phyloP scores from a whole-genome alignment of 2,113 vertebrate genomes.

The Craseonycteris thonglongyai region DNA sequence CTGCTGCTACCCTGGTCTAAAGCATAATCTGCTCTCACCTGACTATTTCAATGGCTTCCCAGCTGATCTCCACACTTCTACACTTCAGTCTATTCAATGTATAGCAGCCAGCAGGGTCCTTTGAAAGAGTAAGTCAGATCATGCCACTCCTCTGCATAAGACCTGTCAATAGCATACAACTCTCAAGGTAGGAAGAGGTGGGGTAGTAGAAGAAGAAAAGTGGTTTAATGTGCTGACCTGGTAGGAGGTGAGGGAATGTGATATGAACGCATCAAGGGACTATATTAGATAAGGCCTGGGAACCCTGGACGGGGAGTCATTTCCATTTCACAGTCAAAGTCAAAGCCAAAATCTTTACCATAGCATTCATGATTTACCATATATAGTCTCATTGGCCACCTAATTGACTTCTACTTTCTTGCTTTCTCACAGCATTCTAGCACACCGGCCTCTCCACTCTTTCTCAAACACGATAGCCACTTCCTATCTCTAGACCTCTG shows the following conservation, averaged over 20 bases:
- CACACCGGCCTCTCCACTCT: not conserved
- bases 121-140: not conserved
- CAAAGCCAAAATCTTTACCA: not conserved
- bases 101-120: not conserved
- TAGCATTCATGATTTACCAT: not conserved
- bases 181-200: not conserved
- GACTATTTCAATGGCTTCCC: not conserved
- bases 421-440: not conserved
- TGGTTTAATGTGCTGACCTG: not conserved
- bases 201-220: not conserved
- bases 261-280: not conserved
- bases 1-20: not conserved
- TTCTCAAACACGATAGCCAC: not conserved
- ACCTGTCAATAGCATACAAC: not conserved
- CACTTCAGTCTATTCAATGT: not conserved
- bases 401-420: not conserved
- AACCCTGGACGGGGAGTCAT: not conserved
- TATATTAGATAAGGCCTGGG: not conserved
- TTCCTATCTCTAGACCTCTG: not conserved
- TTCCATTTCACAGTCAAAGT: not conserved
- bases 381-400: not conserved
- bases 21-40: not conserved
- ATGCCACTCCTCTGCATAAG: not conserved
- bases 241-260: not conserved
- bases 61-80: not conserved